A percentile compares a stretch with the other conserved stretches of the same genome.
phyloP scores from a whole-genome alignment of 2,888 invertebrate species.

The Pteria penguin region DNA sequence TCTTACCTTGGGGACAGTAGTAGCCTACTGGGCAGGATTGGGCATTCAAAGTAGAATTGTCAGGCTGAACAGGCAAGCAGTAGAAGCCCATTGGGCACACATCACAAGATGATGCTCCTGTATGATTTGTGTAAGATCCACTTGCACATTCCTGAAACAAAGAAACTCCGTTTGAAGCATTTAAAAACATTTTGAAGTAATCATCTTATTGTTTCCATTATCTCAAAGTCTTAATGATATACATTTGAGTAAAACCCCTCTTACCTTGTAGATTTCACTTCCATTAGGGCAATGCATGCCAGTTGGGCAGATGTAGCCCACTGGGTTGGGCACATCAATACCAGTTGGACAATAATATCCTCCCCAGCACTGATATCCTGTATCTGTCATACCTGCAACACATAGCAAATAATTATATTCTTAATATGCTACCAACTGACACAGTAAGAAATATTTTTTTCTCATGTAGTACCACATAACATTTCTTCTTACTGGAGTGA shows the following conservation, averaged over 20 bases:
- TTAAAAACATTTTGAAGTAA: neutral
- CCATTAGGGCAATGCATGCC: constrained; percentile 78
- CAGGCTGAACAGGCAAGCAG: constrained; percentile 70
- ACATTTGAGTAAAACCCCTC: neutral
- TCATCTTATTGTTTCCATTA: neutral
- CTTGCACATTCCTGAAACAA: constrained; percentile 59
- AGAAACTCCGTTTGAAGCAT: neutral
- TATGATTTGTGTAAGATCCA: constrained; percentile 58
- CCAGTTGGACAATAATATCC: constrained; percentile 76
- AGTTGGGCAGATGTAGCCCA: constrained; percentile 67
- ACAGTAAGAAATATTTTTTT: too few relatives aligned
- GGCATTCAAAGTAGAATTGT: constrained; percentile 66
- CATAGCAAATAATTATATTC: too few relatives aligned
- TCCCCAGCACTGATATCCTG: constrained; percentile 71
- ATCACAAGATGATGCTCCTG: constrained; percentile 56
- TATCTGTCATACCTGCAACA: constrained; percentile 71
- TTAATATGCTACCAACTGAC: too few relatives aligned
- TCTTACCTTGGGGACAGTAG: constrained; percentile 71
- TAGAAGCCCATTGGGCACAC: constrained; percentile 62
- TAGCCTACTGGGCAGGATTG: constrained; percentile 71
- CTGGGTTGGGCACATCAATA: constrained; percentile 68
- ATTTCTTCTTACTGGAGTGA: too few relatives aligned
- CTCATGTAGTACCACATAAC: too few relatives aligned
- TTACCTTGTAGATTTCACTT: constrained; percentile 72
- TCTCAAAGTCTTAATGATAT: neutral